Evolutionary conservation across 92 coral and sea anemone genomes (phyloP).

Genomic region (Anthopleura xanthogrammica): DNA sequence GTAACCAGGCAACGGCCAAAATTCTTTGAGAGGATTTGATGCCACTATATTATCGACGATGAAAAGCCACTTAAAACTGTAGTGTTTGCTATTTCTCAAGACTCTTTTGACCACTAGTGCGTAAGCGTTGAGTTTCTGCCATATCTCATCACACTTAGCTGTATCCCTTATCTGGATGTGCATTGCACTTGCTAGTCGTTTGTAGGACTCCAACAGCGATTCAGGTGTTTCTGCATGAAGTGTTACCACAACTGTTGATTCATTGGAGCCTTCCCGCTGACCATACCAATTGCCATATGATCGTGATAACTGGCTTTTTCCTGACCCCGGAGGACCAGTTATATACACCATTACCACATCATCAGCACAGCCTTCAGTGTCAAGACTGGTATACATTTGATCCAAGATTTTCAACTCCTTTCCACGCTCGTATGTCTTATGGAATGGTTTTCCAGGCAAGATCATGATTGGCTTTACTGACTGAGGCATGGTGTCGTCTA

Average conservation of each 20-base stretch:
- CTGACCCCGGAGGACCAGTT: slow-evolving; percentile 95
- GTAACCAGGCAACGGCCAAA: slow-evolving; percentile 74
- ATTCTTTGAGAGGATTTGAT: slow-evolving; percentile 56
- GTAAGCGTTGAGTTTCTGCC: slow-evolving; percentile 35
- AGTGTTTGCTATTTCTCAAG: slow-evolving; percentile 22
- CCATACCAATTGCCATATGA: slow-evolving; percentile 64
- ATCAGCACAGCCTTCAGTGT: slow-evolving; percentile 7
- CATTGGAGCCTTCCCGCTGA: slow-evolving; percentile 11
- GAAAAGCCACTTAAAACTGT: slow-evolving; percentile 60
- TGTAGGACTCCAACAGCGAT: slow-evolving; percentile 67
- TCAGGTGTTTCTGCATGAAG: slow-evolving; percentile 65
- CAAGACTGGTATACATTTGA: slow-evolving; percentile 37
- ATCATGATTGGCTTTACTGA: slow-evolving; percentile 44
- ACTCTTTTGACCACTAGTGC: slow-evolving; percentile 38
- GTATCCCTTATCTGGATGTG: slow-evolving; percentile 25
- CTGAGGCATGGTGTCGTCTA: not conserved
- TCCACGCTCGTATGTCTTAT: slow-evolving; percentile 63
- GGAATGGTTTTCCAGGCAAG: slow-evolving; percentile 80
- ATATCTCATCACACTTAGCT: slow-evolving; percentile 13
- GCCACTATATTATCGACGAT: slow-evolving; percentile 73
- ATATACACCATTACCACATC: slow-evolving; percentile 67
- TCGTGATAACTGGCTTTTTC: slow-evolving; percentile 84
- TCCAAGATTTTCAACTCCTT: slow-evolving; percentile 54
- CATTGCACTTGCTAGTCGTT: slow-evolving; percentile 44
- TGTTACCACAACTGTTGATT: slow-evolving; percentile 62